phyloP scores from a whole-genome alignment of 1,140 invertebrate species.

The Antheraea pernyi region DNA sequence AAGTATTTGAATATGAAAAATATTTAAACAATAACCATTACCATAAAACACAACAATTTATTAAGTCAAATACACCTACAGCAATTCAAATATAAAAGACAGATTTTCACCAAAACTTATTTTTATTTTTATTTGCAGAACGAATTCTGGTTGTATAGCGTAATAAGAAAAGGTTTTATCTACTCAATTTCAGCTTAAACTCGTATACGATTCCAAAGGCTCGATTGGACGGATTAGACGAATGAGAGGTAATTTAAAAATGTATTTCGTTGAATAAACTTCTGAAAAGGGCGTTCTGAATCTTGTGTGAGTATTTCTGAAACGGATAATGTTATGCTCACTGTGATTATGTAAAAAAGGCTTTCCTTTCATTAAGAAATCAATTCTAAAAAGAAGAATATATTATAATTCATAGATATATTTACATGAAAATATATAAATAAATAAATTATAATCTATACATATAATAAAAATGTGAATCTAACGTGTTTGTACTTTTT shows the following conservation, averaged over 20 bases:
- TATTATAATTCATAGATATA: no score
- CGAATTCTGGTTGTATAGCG: not conserved
- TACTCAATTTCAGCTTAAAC: slow-evolving; percentile 8
- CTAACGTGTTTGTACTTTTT: no score
- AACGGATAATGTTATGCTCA: not conserved
- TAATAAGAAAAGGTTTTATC: slow-evolving; percentile 5
- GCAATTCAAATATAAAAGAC: not conserved
- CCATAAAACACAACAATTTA: no score
- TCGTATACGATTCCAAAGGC: not conserved
- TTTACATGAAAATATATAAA: no score
- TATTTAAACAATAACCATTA: no score
- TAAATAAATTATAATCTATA: no score
- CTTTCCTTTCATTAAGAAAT: not conserved
- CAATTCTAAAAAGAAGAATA: not conserved
- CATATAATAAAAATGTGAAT: no score
- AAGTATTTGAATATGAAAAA: no score
- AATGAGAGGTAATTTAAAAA: slow-evolving; percentile 12
- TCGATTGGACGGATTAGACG: slow-evolving; percentile 3
- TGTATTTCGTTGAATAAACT: not conserved
- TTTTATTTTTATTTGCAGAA: not conserved
- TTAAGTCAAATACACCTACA: no score
- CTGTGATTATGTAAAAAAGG: not conserved
- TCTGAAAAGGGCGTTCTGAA: not conserved
- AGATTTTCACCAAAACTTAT: not conserved
- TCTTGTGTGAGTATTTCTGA: not conserved